Evolutionary conservation across 2,113 vertebrate genomes (phyloP), one percentile per base, ranked within the genome.

Genomic region (Diadophis punctatus): DNA sequence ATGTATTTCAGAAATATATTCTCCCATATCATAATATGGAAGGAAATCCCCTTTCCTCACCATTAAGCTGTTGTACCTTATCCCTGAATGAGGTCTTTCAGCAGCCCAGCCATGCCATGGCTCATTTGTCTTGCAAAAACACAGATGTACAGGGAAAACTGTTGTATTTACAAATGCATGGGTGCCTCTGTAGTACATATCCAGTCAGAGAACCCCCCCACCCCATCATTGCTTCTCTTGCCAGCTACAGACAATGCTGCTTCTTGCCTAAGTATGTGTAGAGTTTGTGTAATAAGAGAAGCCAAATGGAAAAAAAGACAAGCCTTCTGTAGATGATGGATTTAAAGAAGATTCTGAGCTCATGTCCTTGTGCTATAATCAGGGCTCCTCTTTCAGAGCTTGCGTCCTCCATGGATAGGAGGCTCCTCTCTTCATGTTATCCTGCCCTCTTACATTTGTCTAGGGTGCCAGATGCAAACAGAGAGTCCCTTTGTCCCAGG

Each of bases 381-480:
- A 96, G 96, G 97, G 74, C 16, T 22, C 74, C 55, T 96, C 94
- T 94, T 94, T 85, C 92, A 94, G 94, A 95, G 94, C 94, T 92
- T 90, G 96, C 86, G 90, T 95, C 95, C 95, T 94, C 91, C 89
- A 93, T 95, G 95, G 96, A 94, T 94, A 95, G 96, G 95, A 96
- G 94, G 92, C 95, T 90, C 52, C 20, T 1, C 95, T 92, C 93
- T 93, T 93, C 93, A 86, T 86, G 34, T 46, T 43, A 25, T 43
- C 55, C 88, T 86, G 74, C 55, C 80, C 88, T 63, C 56, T 90
- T 90, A 95, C 95, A 95, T 95, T 97, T 96, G 96, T 96, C 93
- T 90, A 94, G 95, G 55, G 95, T 93, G 93, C 48, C 94, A 86
- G 0, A 0, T 94, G 92, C 93, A 93, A 94, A 97, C 95, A 97